Evolutionary conservation across 1,140 invertebrate species (phyloP).

Genomic region (Zaprionus tsacasi): DNA sequence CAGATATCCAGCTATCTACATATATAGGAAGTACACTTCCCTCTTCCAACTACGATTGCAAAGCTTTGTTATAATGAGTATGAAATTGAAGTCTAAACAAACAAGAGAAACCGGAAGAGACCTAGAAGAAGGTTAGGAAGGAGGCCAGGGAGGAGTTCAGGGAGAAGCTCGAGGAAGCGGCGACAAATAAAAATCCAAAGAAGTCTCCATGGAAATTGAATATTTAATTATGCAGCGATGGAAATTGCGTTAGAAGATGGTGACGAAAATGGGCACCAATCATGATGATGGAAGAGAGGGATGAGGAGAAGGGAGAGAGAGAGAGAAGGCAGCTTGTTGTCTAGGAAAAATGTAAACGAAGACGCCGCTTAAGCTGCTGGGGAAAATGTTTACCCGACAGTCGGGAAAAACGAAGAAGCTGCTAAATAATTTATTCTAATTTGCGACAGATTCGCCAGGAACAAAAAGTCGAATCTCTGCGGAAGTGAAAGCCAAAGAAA

Average conservation of each 20-base stretch:
- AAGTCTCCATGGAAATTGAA: conserved; percentile 70
- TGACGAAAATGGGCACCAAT: conserved; percentile 67
- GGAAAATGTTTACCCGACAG: conserved; percentile 39
- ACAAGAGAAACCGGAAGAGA: conserved; percentile 36
- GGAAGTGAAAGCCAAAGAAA: conserved; percentile 13
- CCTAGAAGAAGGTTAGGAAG: background rate
- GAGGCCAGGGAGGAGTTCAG: conserved; percentile 26
- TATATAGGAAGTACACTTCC: conserved; percentile 47
- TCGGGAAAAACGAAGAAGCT: conserved; percentile 48
- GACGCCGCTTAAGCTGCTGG: conserved; percentile 9
- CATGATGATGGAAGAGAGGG: conserved; percentile 6
- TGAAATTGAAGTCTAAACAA: conserved; percentile 71
- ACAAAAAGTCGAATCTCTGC: conserved; percentile 50
- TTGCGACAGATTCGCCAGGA: conserved; percentile 58
- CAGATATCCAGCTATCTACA: conserved; percentile 13
- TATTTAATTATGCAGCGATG: conserved; percentile 75
- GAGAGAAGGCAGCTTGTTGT: conserved; percentile 10
- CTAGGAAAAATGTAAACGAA: conserved; percentile 44
- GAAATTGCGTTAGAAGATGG: conserved; percentile 71
- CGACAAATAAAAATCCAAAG: conserved; percentile 56
- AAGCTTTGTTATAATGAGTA: conserved; percentile 62
- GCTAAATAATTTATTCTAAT: conserved; percentile 77
- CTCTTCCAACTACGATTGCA: conserved; percentile 40
- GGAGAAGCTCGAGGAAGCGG: conserved; percentile 24
- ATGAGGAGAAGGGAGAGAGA: background rate